These are phyloP conservation scores for Poecilia latipinna DNA, from an alignment of 2,113 vertebrate species.

Conservation along the genomic window DNA sequence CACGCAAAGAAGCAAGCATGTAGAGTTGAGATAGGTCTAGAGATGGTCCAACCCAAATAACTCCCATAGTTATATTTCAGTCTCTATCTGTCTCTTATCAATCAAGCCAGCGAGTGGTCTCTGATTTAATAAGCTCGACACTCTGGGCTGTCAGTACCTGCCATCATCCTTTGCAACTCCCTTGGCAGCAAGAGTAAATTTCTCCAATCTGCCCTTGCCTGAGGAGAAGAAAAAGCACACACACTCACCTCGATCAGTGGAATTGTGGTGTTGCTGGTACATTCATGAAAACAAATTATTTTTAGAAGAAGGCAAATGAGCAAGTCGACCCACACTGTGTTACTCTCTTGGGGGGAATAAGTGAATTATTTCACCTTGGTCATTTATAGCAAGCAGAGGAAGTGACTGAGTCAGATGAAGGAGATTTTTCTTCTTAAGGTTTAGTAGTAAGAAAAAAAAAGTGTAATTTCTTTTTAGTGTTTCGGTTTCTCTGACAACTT, in stretches of 20 bases:
- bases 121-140: slow-evolving; percentile 68
- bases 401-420: slow-evolving; percentile 37
- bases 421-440: not conserved
- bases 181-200: slow-evolving; percentile 62
- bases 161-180: slow-evolving; percentile 69
- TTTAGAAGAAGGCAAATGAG: slow-evolving; percentile 47
- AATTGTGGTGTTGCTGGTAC: slow-evolving; percentile 65
- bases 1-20: too few relatives aligned
- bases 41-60: slow-evolving; percentile 42
- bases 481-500: not conserved
- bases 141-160: slow-evolving; percentile 69
- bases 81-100: slow-evolving; percentile 68
- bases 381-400: slow-evolving; percentile 51
- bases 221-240: slow-evolving; percentile 51
- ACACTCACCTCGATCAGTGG: slow-evolving; percentile 49
- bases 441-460: not conserved
- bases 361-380: slow-evolving; percentile 42
- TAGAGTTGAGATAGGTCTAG: slow-evolving; percentile 15
- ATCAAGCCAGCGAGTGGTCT: slow-evolving; percentile 62
- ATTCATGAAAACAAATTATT: slow-evolving; percentile 75
- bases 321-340: slow-evolving; percentile 28
- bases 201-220: slow-evolving; percentile 64
- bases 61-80: slow-evolving; percentile 63
- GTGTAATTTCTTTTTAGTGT: not conserved
- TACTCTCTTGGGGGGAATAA: slow-evolving; percentile 14